Evolutionary conservation across 2,113 vertebrate species (phyloP), one percentile per base, ranked within the genome.

Genomic region (Dromiciops gliroides): DNA sequence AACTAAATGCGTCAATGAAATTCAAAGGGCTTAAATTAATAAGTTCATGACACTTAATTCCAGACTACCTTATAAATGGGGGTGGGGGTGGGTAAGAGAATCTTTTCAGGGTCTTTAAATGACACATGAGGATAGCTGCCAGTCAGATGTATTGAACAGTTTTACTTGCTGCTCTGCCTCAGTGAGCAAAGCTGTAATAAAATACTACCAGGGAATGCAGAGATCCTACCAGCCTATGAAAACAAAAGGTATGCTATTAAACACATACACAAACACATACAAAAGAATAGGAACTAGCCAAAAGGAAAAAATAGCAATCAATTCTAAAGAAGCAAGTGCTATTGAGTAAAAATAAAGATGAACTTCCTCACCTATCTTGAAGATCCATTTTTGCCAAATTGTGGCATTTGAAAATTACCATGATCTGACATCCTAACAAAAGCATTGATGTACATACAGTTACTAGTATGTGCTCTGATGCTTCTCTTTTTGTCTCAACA

Each of bases 341-440:
- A 6, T 90, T 95, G 94, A 50, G 89, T 83, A 48, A 50, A 48
- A 48, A 26, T 95, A 95, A 94, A 96, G 91, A 51, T 91, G 92
- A 97, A 96, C 50, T 94, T 94, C n/a, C 53, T 97, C 51, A 95
- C 52, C 90, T 95, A 60, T 97, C n/a, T 96, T 97, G 93, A 97
- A 93, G 88, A 96, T 93, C 52, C 50, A 96, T 93, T 95, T 95
- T 97, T 97, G 90, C 96, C 92, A 95, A 97, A 97, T 97, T 93
- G 93, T 89, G 94, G 56, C 90, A 51, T 95, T 93, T 95, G 92
- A 95, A 97, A 95, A 97, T 97, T 94, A 92, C 91, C 26, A 0
- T 95, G 94, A 97, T 97, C 92, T 97, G 91, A 44, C 88, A 91
- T 95, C 89, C 53, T 50, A 95, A 95, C 53, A 91, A 94, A 92